Conservation (phyloP, 92 coral and sea anemone genomes). For the Palythoa heliodiscus region DNA sequence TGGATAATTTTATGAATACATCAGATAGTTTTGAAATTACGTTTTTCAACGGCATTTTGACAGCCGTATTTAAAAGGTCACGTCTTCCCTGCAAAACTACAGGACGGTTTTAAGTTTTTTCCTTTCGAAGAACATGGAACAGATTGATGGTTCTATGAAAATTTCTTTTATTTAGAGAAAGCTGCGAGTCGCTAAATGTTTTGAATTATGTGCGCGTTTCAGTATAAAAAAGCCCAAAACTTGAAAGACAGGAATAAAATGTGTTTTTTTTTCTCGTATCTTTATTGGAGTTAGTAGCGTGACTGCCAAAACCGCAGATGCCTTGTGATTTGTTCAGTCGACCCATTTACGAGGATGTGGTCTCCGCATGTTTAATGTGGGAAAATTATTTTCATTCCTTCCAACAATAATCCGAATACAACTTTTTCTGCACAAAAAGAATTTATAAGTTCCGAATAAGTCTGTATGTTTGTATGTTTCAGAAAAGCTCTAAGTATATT, state of each 20-base stretch:
- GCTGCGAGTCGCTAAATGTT: no score
- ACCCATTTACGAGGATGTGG: background rate
- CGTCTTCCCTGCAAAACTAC: background rate
- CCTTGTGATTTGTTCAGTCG: background rate
- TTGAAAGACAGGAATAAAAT: no score
- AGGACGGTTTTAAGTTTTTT: background rate
- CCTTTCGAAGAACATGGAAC: no score
- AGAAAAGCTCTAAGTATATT: no score
- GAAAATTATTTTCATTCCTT: background rate
- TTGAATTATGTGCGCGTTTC: no score
- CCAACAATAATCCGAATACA: background rate
- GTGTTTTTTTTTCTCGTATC: background rate
- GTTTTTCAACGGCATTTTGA: background rate
- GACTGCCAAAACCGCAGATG: background rate
- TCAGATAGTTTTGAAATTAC: slow-evolving; percentile 10
- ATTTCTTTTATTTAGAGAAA: no score
- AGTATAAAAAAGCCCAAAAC: no score
- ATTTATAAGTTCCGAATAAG: background rate
- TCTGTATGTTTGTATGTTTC: no score
- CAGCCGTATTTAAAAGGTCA: background rate
- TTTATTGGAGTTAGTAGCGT: background rate
- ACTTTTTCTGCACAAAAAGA: background rate
- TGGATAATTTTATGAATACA: background rate
- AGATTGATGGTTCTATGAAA: no score
- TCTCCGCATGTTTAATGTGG: background rate